Base-by-base conservation (phyloP, 2,888 invertebrate genomes). In the Teinopalpus imperialis region DNA sequence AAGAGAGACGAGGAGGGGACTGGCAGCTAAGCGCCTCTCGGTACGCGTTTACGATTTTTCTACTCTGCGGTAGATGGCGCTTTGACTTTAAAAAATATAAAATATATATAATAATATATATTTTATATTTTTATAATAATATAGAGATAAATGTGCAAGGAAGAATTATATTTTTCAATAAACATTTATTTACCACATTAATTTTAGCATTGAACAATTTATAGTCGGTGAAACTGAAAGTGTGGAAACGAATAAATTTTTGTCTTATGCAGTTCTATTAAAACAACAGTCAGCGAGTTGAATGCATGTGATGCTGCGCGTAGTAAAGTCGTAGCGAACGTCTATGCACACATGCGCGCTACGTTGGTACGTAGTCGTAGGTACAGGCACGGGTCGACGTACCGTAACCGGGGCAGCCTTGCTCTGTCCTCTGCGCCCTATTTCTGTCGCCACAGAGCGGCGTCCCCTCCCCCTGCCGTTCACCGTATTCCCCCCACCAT, bases 361-460 rank as follows among this genome's bases (percentile, higher is more conserved):
- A 44, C 54, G 57, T 55, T 48, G 65, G 59, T 61, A 59, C 63
- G 61, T 59, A 54, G 54, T 60, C 63, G 67, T 74, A 69, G 69
- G 69, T 69, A 71, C 63, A 65, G 61, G 65, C 63, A 51, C 74
- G 73, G 88, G 86, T 87, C 86, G 81, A 69, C 77, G 87, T 65
- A 81, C 87, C 74, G 53, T 70, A 88, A 85, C 82, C 78, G 63
- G 88, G 85, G 82, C 88, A 87, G 87, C 88, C 88, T 88, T 88
- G 87, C 85, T 82, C 81, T 80, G 87, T 86, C 88, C 87, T 87
- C 87, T 74, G 85, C 78, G 87, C 81, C 86, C 87, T 87, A 88
- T 88, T 87, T 88, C 85, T 86, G 85, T 82, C 82, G 76, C 83
- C 78, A 74, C 80, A 69, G 69, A 61, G 61, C 61, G 52, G 57